Evolutionary conservation across 2,888 invertebrate genomes (phyloP), one percentile per base, ranked within the genome.

Genomic region (Limnephilus rhombicus): DNA sequence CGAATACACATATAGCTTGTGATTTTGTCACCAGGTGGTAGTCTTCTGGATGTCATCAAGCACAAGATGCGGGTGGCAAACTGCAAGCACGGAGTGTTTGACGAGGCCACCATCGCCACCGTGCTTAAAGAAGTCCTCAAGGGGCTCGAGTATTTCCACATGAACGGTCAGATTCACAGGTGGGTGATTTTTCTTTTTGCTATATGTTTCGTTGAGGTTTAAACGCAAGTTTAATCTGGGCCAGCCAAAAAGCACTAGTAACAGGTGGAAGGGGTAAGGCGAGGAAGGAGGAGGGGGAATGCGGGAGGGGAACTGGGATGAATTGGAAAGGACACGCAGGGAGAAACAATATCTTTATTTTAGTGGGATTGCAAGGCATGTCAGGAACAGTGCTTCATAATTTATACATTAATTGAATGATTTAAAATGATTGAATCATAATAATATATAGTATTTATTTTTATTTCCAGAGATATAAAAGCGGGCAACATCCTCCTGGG

Each of bases 141-240:
- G 95, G 99, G 99, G 0, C 97, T 99, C 81, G 99, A 99, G 96
- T 99, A 99, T 96, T 99, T 99, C 96, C 99, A 99, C 95, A 98
- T 98, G 95, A 99, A 99, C 95, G 99, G 99, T 29, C 99, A 99
- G 96, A 99, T 99, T 94, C 99, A 99, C 96, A 97, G 99, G 97
- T 98, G 97, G 68, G 80, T n/a, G 15, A 49, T 15, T 24, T 68
- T 18, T 68, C 41, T 68, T 68, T 24, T 68, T n/a, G 9, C 24
- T 68, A 2, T 1, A 68, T 24, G 1, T 24, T 29, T 3, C 15
- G 15, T 49, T 49, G 49, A 49, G 49, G 13, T 49, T 31, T 49
- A 13, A 49, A 49, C 15, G 15, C 45, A 12, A 45, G 45, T 12
- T 45, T 41, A 41, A 41, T 7, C 41, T 41, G 3, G 37, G 37